These are phyloP conservation scores for Danio tinwini DNA, from an alignment of 2,797 vertebrate genomes.

Conservation along the genomic window DNA sequence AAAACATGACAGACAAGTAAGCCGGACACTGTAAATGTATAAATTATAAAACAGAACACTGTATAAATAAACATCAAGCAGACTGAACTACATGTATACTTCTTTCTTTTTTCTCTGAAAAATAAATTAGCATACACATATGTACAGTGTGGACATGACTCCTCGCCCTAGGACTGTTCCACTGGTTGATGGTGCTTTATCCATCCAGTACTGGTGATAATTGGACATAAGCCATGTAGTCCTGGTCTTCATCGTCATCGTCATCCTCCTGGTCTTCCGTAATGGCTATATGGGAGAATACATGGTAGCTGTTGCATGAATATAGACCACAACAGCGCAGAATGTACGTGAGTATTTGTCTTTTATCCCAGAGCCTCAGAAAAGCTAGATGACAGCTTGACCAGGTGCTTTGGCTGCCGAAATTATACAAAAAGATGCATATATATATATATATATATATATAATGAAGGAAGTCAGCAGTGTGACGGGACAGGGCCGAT, in stretches of 20 bases:
- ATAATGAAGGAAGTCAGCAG: slow-evolving; percentile 82
- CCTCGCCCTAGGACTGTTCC: slow-evolving; percentile 86
- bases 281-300: slow-evolving; percentile 99
- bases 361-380: slow-evolving; percentile 80
- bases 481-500: slow-evolving; percentile 80
- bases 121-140: slow-evolving; percentile 99
- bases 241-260: slow-evolving; percentile 95
- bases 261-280: slow-evolving; percentile 97
- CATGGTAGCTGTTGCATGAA: slow-evolving; percentile 99
- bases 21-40: slow-evolving; percentile 98
- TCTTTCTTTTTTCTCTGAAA: slow-evolving; percentile 91
- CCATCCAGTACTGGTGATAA: slow-evolving; percentile 98
- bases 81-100: slow-evolving; percentile 99
- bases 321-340: slow-evolving; percentile 93
- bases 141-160: slow-evolving; percentile 99
- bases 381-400: slow-evolving; percentile 81
- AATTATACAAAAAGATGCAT: slow-evolving; percentile 80
- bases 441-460: slow-evolving; percentile 71
- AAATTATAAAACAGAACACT: slow-evolving; percentile 99
- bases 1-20: slow-evolving; percentile 94
- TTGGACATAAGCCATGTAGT: slow-evolving; percentile 94
- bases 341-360: slow-evolving; percentile 88
- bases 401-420: slow-evolving; percentile 82
- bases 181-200: slow-evolving; percentile 87
- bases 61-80: slow-evolving; percentile 99